These are phyloP conservation scores for Cyclargus thomasi DNA, from an alignment of 1,140 invertebrate species.

Conservation along the genomic window DNA sequence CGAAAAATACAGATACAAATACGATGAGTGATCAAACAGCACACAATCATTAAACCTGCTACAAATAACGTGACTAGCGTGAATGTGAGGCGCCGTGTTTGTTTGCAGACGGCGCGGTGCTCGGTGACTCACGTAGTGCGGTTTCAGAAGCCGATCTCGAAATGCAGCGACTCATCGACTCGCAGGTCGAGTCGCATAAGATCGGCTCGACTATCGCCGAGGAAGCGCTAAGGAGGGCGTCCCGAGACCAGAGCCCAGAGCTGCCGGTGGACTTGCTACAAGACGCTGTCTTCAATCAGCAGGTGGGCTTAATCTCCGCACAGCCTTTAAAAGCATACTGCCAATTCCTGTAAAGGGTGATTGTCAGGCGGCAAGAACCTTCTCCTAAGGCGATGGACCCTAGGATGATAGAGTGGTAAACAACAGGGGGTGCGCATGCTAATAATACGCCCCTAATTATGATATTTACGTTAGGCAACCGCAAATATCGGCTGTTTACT, in stretches of 20 bases:
- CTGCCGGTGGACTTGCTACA: slow-evolving; percentile 49
- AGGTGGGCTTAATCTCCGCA: slow-evolving; percentile 30
- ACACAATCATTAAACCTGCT: too few relatives aligned
- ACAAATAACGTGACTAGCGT: neutral
- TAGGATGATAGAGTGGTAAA: too few relatives aligned
- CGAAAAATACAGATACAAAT: too few relatives aligned
- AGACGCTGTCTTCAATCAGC: slow-evolving; percentile 46
- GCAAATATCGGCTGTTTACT: too few relatives aligned
- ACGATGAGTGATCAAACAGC: too few relatives aligned
- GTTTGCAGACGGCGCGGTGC: slow-evolving; percentile 19
- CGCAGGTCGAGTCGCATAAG: slow-evolving; percentile 86
- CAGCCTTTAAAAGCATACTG: too few relatives aligned
- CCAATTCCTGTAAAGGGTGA: too few relatives aligned
- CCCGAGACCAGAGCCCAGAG: slow-evolving; percentile 52
- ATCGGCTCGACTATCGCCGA: slow-evolving; percentile 87
- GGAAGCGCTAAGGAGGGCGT: slow-evolving; percentile 78
- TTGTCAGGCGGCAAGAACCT: too few relatives aligned
- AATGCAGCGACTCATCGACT: slow-evolving; percentile 82
- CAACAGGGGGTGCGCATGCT: too few relatives aligned
- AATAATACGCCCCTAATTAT: too few relatives aligned
- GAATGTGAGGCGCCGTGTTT: slow-evolving; percentile 13
- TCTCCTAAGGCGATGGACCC: too few relatives aligned
- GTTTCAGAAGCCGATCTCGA: slow-evolving; percentile 73
- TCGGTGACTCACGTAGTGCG: slow-evolving; percentile 20
- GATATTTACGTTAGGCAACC: too few relatives aligned